Evolutionary conservation across 2,113 vertebrate genomes (phyloP), one percentile per base, ranked within the genome.

Genomic region (Martes martes): DNA sequence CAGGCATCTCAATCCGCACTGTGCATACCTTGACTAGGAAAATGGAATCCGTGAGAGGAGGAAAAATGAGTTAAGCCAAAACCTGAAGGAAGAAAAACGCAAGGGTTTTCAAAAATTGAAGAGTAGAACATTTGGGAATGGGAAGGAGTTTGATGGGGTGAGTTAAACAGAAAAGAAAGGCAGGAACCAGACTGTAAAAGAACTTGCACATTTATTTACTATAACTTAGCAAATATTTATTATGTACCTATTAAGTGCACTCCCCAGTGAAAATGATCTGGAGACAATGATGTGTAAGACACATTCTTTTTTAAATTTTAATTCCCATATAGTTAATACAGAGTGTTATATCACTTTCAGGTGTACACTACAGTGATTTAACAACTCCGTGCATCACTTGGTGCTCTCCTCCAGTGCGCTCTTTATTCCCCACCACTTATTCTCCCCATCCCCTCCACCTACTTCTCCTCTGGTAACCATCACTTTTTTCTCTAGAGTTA

Each of bases 201-300:
- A 91, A 82, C 16, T 57, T 78, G 39, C 7, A 65, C 8, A 67
- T 14, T 91, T 95, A 85, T 33, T 92, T 83, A 59, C 31, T 84
- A 18, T n/a, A 61, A 81, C 16, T 31, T 61, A 74, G 14, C 0
- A 42, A 78, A 47, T 39, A 81, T 65, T 65, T 50, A 59, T 73
- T 28, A 80, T 55, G 9, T n/a, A 36, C 21, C 19, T 91, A 7
- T 45, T 74, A 83, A 79, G 14, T 80, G 21, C 7, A 59, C 11
- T 80, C 11, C 2, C 45, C 4, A 55, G 31, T 85, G 23, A 95
- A 69, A 55, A 73, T 45, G 11, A 23, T 55, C 57, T 89, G 89
- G 36, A 2, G 59, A 67, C 19, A 78, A 33, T 63, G 7, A 18
- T 93, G 6, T 1, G 14, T 65, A 52, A 80, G 33, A 19, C 42